Conservation (phyloP, 2,888 invertebrate species). For the Ditylenchus weischeri region DNA sequence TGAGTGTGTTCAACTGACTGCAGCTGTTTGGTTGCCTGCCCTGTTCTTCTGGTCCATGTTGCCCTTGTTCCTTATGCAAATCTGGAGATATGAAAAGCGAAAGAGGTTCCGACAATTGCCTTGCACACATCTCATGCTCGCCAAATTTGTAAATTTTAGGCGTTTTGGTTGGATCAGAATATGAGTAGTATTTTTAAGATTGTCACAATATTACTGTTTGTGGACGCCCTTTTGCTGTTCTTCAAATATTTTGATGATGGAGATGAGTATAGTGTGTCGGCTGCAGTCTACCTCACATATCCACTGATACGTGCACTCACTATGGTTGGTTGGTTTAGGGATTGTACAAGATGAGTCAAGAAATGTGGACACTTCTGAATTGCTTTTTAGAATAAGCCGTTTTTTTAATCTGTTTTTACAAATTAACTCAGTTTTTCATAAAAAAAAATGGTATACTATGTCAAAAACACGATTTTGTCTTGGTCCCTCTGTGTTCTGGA, state of each 20-base stretch:
- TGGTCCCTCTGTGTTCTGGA: too few species aligned
- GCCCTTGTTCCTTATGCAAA: conserved; percentile 37
- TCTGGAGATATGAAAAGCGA: conserved; percentile 19
- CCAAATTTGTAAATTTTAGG: conserved; percentile 26
- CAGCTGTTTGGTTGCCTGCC: conserved; percentile 51
- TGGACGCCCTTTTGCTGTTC: conserved; percentile 26
- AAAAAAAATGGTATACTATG: too few species aligned
- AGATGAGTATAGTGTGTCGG: background rate
- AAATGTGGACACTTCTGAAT: too few species aligned
- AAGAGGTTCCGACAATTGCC: conserved; percentile 26
- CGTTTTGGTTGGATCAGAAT: background rate
- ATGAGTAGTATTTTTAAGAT: conserved; percentile 38
- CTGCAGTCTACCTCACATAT: conserved; percentile 41
- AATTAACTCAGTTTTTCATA: too few species aligned
- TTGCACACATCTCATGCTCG: conserved; percentile 27
- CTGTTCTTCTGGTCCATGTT: conserved; percentile 41
- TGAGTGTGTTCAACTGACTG: conserved; percentile 50
- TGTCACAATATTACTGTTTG: conserved; percentile 24
- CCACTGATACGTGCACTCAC: conserved; percentile 44
- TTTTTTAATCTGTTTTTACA: too few species aligned
- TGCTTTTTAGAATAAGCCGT: too few species aligned
- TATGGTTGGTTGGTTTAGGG: conserved; percentile 29
- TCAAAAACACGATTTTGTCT: too few species aligned
- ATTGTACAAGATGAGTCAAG: too few species aligned
- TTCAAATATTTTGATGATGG: conserved; percentile 25